phyloP scores from a whole-genome alignment of 2,113 vertebrate species.

The Halichoeres trimaculatus region DNA sequence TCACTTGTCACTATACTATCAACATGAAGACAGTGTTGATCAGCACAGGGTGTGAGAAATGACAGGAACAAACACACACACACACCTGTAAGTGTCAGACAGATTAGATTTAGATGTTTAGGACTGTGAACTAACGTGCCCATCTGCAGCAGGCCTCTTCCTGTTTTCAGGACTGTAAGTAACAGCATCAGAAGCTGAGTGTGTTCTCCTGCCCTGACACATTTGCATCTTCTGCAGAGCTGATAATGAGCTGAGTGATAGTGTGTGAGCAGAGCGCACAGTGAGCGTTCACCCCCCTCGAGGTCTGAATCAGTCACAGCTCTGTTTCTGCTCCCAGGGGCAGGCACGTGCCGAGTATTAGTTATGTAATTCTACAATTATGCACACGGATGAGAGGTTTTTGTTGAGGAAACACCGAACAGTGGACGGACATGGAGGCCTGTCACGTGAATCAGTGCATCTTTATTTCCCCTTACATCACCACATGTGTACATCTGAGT shows the following conservation, averaged over 20 bases:
- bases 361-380: slow-evolving; percentile 56
- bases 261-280: slow-evolving; percentile 21
- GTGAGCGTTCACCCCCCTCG: slow-evolving; percentile 9
- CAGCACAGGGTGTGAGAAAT: background rate
- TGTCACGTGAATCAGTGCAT: background rate
- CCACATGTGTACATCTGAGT: background rate
- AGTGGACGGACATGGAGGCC: background rate
- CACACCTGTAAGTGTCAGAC: background rate
- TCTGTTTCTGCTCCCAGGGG: slow-evolving; percentile 13
- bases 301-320: slow-evolving; percentile 19
- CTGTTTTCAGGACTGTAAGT: background rate
- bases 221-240: slow-evolving; percentile 7
- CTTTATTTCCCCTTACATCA: background rate
- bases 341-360: slow-evolving; percentile 31
- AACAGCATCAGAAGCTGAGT: slow-evolving; percentile 3
- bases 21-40: slow-evolving; percentile 37
- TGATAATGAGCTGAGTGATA: slow-evolving; percentile 49
- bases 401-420: background rate
- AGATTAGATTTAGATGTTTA: background rate
- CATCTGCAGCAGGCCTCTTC: background rate
- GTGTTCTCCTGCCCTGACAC: background rate
- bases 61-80: slow-evolving; percentile 28
- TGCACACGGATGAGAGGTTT: background rate
- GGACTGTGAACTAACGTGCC: background rate
- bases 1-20: too few relatives aligned